phyloP scores from a whole-genome alignment of 2,797 vertebrate species.

The Otolemur crassicaudatus region DNA sequence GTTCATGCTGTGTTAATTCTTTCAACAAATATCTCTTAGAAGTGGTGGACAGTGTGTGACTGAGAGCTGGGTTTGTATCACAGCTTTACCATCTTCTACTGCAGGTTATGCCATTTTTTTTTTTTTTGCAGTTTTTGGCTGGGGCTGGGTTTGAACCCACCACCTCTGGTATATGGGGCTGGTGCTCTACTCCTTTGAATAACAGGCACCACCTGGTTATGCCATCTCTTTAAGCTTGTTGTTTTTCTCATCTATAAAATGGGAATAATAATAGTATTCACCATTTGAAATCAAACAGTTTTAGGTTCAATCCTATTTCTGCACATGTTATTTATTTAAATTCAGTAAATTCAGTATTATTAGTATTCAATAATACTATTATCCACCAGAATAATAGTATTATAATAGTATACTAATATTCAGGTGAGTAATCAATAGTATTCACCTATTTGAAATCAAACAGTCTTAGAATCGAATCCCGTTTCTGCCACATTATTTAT shows the following conservation, averaged over 20 bases:
- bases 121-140: too few relatives aligned
- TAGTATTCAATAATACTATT: too few relatives aligned
- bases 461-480: neutral
- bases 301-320: neutral
- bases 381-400: too few relatives aligned
- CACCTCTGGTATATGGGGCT: too few relatives aligned
- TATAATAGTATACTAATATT: too few relatives aligned
- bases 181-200: too few relatives aligned
- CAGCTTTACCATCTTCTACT: too few relatives aligned
- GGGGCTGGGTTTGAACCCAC: neutral
- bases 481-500: neutral
- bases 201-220: neutral
- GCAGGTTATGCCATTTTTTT: too few relatives aligned
- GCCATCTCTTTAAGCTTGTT: neutral
- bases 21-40: neutral
- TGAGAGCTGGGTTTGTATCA: neutral
- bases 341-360: neutral
- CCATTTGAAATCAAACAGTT: neutral
- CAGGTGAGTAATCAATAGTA: neutral
- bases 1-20: neutral
- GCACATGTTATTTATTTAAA: neutral
- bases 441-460: neutral
- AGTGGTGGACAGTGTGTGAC: neutral
- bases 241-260: neutral
- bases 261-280: neutral